phyloP scores from a whole-genome alignment of 53 echinoderm and acorn worm species.

The Apostichopus leukothele region DNA sequence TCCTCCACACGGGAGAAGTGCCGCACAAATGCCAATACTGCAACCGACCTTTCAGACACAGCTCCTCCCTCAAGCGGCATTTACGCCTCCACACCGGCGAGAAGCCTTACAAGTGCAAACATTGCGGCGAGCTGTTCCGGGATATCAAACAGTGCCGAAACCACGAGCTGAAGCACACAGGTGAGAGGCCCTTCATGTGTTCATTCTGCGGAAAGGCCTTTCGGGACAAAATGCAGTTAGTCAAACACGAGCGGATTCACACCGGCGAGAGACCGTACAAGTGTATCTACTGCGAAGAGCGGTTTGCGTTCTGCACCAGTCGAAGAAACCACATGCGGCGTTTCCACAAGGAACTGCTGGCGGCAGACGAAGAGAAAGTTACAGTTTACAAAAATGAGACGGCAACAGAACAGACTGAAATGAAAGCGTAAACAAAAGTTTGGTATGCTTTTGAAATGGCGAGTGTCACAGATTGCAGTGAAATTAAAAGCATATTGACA shows the following conservation, averaged over 20 bases:
- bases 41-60: conserved; percentile 14
- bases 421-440: not conserved
- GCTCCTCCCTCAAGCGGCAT: not conserved
- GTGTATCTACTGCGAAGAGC: conserved; percentile 17
- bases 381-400: not conserved
- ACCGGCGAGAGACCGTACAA: conserved; percentile 18
- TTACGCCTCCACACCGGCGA: conserved; percentile 25
- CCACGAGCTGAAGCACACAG: conserved; percentile 13
- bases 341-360: not conserved
- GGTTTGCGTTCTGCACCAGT: conserved; percentile 5
- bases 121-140: conserved; percentile 6
- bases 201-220: conserved; percentile 12
- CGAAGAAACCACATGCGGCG: conserved; percentile 16
- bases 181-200: conserved; percentile 26
- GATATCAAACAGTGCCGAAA: conserved; percentile 17
- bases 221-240: not conserved
- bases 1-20: conserved; percentile 27
- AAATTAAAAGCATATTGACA: too few species aligned
- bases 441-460: too few species aligned
- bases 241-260: conserved; percentile 9
- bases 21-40: conserved; percentile 36
- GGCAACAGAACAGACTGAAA: not conserved
- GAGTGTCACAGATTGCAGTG: too few species aligned
- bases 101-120: conserved; percentile 30
- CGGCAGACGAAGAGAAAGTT: not conserved